Base-by-base conservation (phyloP, 92 coral and sea anemone species). In the Epizoanthus ramosus region DNA sequence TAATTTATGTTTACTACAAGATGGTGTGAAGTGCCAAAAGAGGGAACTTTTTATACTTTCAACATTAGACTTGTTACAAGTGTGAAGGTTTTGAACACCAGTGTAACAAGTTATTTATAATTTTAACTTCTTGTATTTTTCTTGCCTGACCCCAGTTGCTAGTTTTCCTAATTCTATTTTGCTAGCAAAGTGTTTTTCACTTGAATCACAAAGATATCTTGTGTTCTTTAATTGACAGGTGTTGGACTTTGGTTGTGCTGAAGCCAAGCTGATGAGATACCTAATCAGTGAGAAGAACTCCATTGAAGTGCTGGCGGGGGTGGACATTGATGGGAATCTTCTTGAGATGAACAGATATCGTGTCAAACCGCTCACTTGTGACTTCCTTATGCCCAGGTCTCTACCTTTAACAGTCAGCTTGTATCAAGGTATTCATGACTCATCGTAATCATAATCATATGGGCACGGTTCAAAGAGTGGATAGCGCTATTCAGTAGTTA, bases 181-280 rank as follows among this genome's bases (percentile, higher is more conserved):
- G 43, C 6, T 6, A 37, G 43, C 43, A 37, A 37, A 37, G 18
- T 58, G 15, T 10, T 0, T 15, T 58, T 2, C 43, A 37, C 43
- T 37, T 6, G 0, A 37, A 37, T 37, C 3, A 37, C 2, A 37
- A 37, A 37, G 43, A 37, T 37, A 37, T 37, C 6, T 37, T 37
- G 43, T 37, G 6, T 37, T 37, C 43, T 33, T 12, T 64, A 21
- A 63, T 43, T 72, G n/a, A n/a, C 74, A 96, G 99, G 98, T 96
- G 23, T 81, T 96, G 76, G 99, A 96, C 63, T 96, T 96, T 90
- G 99, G 99, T 18, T 96, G 99, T 83, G 95, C 99, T 10, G 99
- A 96, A 66, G 94, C 88, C 74, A 94, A 94, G 63, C 84, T 94
- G 67, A 72, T 96, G 57, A 84, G 97, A 72, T 75, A 74, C 39